Evolutionary conservation across 2,797 vertebrate species (phyloP), one percentile per base, ranked within the genome.

Genomic region (Odontamblyopus rebecca): DNA sequence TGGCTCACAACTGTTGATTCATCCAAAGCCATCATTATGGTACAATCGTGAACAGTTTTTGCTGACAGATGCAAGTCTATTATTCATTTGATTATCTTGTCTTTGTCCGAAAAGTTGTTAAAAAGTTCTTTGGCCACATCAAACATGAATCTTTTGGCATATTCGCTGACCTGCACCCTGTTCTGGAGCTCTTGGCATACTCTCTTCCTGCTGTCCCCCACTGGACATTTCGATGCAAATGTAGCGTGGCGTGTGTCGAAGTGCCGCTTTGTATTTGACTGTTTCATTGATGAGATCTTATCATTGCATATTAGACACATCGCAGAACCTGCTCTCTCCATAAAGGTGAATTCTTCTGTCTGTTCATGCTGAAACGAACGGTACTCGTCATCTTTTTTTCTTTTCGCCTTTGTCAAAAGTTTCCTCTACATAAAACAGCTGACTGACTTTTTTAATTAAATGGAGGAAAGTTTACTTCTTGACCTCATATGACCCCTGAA

Each of bases 11-110:
- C 35, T 82, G 70, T 81, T 59, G 78, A 81, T 74, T 79, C 73
- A 70, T 78, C 71, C 50, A 71, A 76, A 29, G 73, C 54, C 78
- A 86, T 85, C 70, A 81, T 76, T 60, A 83, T 78, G 71, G 60
- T 70, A 76, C 67, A 27, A 77, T 78, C 70, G 1, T 82, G 72
- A 74, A 80, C 76, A 74, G 76, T 85, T 84, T 48, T 85, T 81
- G 77, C 79, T 5, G 75, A 83, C 72, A 79, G 51, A 79, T 79
- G 23, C 23, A 23, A 23, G 69, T 81, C 74, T 82, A 80, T 15
- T 77, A 79, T 82, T n/a, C 54, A 4, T 82, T 85, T 76, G 69
- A 83, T 79, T 69, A 83, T 81, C 64, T 77, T 82, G 41, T 80
- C 76, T 81, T 86, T 86, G 12, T 79, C 13, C 9, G 72, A 0